Conservation (phyloP, 2,888 invertebrate genomes). For the Conops quadrifasciatus region DNA sequence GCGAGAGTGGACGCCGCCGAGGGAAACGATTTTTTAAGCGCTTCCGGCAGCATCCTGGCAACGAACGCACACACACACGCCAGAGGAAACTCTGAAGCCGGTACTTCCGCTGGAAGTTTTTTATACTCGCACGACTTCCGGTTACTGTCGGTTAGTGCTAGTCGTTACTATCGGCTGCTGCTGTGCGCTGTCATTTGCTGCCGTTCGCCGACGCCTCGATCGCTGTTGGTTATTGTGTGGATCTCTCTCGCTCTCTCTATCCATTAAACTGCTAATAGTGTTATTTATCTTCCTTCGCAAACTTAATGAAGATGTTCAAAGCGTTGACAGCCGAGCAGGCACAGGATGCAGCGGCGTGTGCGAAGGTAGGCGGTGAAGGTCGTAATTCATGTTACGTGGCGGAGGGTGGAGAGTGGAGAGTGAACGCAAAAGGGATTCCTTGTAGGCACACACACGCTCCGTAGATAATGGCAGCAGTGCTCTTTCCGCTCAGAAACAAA, state of each 20-base stretch:
- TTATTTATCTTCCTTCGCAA: neutral
- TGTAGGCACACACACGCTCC: neutral
- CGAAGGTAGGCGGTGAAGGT: neutral
- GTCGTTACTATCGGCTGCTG: neutral
- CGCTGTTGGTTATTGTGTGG: neutral
- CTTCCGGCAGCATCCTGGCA: neutral
- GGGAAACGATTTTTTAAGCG: conserved; percentile 15
- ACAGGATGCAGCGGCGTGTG: neutral
- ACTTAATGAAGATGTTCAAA: conserved; percentile 15
- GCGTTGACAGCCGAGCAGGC: neutral
- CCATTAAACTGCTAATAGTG: neutral
- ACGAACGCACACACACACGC: neutral
- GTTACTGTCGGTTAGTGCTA: neutral
- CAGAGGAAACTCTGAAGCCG: neutral
- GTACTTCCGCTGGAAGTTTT: neutral
- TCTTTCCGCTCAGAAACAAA: neutral
- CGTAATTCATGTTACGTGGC: conserved; percentile 3
- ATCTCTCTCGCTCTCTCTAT: neutral
- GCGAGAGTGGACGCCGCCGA: neutral
- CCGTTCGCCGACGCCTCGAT: neutral
- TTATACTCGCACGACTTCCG: conserved; percentile 13
- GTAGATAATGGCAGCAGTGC: neutral
- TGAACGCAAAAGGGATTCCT: neutral
- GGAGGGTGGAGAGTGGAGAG: neutral
- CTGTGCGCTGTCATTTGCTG: neutral